Percentiles rank a stretch among this genome's conserved stretches.
phyloP scores from a whole-genome alignment of 2,888 invertebrate species.

The Melieria picta region DNA sequence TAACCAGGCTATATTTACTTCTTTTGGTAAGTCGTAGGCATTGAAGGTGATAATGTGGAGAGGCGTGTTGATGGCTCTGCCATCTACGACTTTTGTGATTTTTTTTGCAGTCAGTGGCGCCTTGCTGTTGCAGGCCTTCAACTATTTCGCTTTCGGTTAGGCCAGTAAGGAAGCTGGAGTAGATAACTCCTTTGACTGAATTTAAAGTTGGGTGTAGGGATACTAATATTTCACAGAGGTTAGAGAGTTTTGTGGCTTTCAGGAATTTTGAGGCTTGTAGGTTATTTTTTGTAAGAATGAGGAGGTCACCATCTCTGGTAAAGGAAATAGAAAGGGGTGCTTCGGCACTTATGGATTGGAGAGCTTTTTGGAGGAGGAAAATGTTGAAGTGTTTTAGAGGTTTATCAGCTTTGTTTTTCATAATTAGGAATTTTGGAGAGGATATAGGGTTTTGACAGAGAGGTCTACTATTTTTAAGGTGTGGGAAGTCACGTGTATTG shows the following conservation, averaged over 20 bases:
- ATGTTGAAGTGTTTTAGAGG: no score
- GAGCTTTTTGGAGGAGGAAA: background rate
- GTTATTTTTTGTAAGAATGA: background rate
- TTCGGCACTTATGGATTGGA: background rate
- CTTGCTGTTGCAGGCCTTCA: constrained; percentile 10
- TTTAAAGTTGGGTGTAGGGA: no score
- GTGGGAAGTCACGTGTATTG: background rate
- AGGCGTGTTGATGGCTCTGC: constrained; percentile 15
- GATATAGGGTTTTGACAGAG: background rate
- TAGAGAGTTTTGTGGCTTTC: no score
- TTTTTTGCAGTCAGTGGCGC: constrained; percentile 22
- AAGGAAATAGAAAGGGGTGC: background rate
- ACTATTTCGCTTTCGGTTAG: constrained; percentile 8
- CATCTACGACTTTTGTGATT: background rate
- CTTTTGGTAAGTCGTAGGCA: constrained; percentile 19
- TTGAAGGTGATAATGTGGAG: constrained; percentile 24
- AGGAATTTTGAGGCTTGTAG: no score
- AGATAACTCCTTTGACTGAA: no score
- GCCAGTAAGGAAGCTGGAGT: no score
- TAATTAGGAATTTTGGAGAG: background rate
- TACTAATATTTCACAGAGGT: no score
- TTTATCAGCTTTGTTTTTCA: no score
- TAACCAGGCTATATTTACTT: constrained; percentile 17
- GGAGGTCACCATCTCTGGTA: background rate
- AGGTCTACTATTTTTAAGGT: background rate